Percentiles rank a stretch among this genome's conserved stretches.
These are phyloP conservation scores for Diuraphis noxia DNA, from an alignment of 1,140 invertebrate species.

Conservation along the genomic window DNA sequence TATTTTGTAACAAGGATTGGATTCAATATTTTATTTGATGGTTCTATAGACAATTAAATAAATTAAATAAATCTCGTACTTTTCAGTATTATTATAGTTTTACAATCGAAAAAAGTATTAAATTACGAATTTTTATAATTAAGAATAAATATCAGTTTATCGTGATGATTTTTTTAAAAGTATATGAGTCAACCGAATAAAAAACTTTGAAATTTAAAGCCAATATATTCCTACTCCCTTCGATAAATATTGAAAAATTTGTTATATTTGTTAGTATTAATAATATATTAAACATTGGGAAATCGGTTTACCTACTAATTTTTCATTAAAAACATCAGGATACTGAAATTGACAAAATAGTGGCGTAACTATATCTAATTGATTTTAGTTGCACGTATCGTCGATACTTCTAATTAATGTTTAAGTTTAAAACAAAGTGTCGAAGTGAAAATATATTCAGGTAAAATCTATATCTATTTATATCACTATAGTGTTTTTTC, in stretches of 20 bases:
- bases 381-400: neutral
- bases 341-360: neutral
- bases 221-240: neutral
- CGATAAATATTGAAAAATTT: neutral
- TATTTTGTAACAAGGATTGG: neutral
- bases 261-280: neutral
- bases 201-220: neutral
- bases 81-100: neutral
- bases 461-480: neutral
- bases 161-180: neutral
- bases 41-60: neutral
- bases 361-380: neutral
- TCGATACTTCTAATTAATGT: neutral
- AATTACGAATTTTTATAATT: neutral
- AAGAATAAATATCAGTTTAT: neutral
- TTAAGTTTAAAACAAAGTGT: neutral
- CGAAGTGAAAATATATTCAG: neutral
- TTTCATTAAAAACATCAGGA: neutral
- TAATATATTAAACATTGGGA: neutral
- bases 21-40: neutral
- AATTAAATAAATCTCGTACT: neutral
- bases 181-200: no score
- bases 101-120: neutral
- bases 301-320: neutral
- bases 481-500: no score